Percentiles rank a stretch among this genome's conserved stretches.
These are phyloP conservation scores for Hyperoplus immaculatus DNA, from an alignment of 2,797 vertebrate genomes.

Conservation along the genomic window DNA sequence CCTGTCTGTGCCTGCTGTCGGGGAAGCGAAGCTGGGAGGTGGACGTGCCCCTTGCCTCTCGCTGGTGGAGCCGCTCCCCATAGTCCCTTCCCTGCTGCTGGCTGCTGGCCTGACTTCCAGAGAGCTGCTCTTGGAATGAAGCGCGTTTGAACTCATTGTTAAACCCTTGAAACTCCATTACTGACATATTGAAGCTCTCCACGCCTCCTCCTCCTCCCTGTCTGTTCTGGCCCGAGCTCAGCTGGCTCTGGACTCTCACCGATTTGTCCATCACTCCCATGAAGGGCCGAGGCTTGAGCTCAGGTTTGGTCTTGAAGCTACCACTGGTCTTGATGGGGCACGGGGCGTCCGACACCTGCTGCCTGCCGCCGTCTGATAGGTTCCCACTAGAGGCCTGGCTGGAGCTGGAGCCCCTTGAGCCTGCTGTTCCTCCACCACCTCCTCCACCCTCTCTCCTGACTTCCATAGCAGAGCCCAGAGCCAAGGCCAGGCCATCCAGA, in stretches of 20 bases:
- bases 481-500: constrained; percentile 69
- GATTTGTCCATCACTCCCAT: constrained; percentile 99
- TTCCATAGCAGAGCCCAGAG: constrained; percentile 73
- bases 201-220: constrained; percentile 74
- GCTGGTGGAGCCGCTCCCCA: constrained; percentile 83
- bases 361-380: constrained; percentile 85
- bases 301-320: constrained; percentile 81
- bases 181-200: constrained; percentile 74
- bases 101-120: constrained; percentile 82
- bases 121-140: constrained; percentile 82
- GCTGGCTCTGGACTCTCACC: constrained; percentile 90
- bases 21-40: constrained; percentile 84
- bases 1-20: constrained; percentile 84
- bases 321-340: constrained; percentile 76
- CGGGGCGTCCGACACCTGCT: constrained; percentile 60
- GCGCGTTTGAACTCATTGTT: constrained; percentile 85
- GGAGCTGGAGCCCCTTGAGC: constrained; percentile 88
- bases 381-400: constrained; percentile 90
- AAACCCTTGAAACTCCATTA: constrained; percentile 81
- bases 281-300: constrained; percentile 94
- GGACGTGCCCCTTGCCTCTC: constrained; percentile 75
- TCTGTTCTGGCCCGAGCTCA: constrained; percentile 79
- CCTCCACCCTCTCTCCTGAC: constrained; percentile 76
- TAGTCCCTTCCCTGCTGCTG: constrained; percentile 82
- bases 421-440: constrained; percentile 75